Evolutionary conservation across 2,888 invertebrate genomes (phyloP), one percentile per base, ranked within the genome.

Genomic region (Diploptera punctata): DNA sequence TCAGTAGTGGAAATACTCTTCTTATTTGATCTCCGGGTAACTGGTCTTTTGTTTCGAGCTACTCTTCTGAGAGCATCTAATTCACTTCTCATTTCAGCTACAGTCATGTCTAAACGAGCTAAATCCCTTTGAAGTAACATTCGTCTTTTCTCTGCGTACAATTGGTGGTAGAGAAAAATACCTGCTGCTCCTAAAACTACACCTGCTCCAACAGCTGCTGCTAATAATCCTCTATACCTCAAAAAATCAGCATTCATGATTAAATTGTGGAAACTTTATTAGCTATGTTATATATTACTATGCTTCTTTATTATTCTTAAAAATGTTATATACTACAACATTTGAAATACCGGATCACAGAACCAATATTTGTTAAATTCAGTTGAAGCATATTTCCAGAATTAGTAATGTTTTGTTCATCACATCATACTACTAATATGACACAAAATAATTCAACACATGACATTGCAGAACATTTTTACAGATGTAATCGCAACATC

Each of bases 151-250:
- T 79, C 77, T 52, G 77, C 76, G 71, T 76, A 73, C n/a, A 79
- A 60, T 26, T 78, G 78, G 49, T 79, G 77, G 73, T 77, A 79
- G 4, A 80, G 71, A 62, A 79, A 77, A 21, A 79, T 76, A 18
- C 80, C 79, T n/a, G 79, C 78, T 38, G 78, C 79, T 33, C 79
- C 80, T 21, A 80, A 72, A 21, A 78, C 74, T 7, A 79, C 76
- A 44, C 80, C 79, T 52, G 79, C 79, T 52, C 80, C 79, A 21
- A 79, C 77, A 33, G 79, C 79, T 52, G 77, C 76, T 21, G 77
- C 76, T 52, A 79, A 49, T 49, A 79, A 67, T 24, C 77, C 78
- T 33, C 76, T 69, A 43, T 75, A 73, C 16, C 77, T 71, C 29
- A 77, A 67, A 16, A 76, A 73, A 65, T 75, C 75, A 16, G 68